These are phyloP conservation scores for Ptilorrhoa leucosticta DNA, from an alignment of 2,113 vertebrate genomes.

Conservation along the genomic window DNA sequence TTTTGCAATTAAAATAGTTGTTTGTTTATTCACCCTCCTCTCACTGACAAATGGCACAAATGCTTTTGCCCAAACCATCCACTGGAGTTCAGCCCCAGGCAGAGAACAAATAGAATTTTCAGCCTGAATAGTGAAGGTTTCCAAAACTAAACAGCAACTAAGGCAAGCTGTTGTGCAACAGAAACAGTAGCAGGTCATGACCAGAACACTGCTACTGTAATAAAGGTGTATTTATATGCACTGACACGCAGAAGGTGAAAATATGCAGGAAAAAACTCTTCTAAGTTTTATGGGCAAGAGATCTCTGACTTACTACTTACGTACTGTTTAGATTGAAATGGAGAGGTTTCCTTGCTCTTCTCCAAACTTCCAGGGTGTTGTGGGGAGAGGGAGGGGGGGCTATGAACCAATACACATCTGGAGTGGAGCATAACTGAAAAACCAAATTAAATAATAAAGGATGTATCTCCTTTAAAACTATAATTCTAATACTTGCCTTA, in stretches of 20 bases:
- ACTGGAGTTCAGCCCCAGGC: background rate
- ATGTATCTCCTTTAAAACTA: background rate
- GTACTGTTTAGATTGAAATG: background rate
- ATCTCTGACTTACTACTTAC: background rate
- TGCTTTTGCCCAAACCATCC: background rate
- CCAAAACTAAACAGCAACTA: background rate
- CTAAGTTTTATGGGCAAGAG: background rate
- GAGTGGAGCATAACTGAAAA: background rate
- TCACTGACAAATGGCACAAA: background rate
- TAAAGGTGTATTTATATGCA: background rate
- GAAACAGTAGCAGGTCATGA: background rate
- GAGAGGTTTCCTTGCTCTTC: background rate
- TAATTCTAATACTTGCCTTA: background rate
- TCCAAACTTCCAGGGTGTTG: background rate
- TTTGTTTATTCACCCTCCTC: background rate
- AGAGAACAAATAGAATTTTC: background rate
- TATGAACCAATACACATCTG: background rate
- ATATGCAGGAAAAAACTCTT: background rate
- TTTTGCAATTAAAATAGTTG: background rate
- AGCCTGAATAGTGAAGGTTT: background rate
- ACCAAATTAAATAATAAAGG: background rate
- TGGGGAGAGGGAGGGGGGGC: accelerated
- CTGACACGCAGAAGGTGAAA: background rate
- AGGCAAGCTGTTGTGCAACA: background rate
- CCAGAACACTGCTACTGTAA: background rate